phyloP scores from a whole-genome alignment of 2,888 invertebrate genomes.

The Horisme vitalbata region DNA sequence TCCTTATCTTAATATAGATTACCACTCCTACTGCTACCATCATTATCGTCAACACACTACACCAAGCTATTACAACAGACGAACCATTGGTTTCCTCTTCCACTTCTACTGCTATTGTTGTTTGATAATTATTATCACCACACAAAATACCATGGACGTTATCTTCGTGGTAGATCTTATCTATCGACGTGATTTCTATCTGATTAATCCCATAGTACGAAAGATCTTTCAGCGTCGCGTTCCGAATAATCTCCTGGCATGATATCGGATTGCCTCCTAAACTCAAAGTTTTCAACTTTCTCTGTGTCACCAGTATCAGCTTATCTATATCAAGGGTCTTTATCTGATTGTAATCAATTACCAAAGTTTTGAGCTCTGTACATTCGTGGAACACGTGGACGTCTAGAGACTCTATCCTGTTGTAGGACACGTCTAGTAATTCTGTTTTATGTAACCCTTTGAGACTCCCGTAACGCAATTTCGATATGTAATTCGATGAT shows the following conservation, averaged over 20 bases:
- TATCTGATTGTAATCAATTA: constrained; percentile 67
- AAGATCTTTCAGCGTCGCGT: constrained; percentile 40
- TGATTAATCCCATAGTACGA: constrained; percentile 38
- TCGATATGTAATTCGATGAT: constrained; percentile 56
- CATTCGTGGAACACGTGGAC: constrained; percentile 70
- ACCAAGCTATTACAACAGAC: constrained; percentile 32
- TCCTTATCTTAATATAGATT: constrained; percentile 17
- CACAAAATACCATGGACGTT: constrained; percentile 73
- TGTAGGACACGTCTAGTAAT: constrained; percentile 63
- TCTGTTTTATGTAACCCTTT: constrained; percentile 63
- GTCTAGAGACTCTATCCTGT: constrained; percentile 56
- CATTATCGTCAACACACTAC: constrained; percentile 18
- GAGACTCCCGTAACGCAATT: constrained; percentile 62
- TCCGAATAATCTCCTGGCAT: constrained; percentile 62
- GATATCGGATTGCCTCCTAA: constrained; percentile 68
- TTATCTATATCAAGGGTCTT: constrained; percentile 60
- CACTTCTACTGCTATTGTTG: constrained; percentile 20
- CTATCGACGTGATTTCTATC: constrained; percentile 62
- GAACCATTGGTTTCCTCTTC: constrained; percentile 6
- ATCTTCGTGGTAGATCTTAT: constrained; percentile 70
- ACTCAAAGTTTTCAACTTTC: constrained; percentile 55
- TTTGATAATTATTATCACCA: constrained; percentile 44
- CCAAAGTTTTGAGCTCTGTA: constrained; percentile 52
- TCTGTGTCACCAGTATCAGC: constrained; percentile 49
- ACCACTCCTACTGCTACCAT: constrained; percentile 16